These are phyloP conservation scores for Donacobius atricapilla DNA, from an alignment of 2,113 vertebrate species.

Conservation along the genomic window DNA sequence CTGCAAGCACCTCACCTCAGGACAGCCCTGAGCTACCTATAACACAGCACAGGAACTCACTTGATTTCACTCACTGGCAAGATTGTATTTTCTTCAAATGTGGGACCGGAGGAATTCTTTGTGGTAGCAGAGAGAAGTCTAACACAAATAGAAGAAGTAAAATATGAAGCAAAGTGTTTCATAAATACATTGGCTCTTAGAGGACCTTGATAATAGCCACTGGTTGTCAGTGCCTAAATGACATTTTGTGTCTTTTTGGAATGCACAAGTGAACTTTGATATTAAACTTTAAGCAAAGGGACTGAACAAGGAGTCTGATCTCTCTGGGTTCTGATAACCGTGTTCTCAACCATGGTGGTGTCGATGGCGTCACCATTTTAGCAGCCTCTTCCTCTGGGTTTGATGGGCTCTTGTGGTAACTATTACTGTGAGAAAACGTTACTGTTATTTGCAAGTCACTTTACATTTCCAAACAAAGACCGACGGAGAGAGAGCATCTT, in stretches of 20 bases:
- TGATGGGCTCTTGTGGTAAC: neutral
- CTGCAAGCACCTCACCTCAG: neutral
- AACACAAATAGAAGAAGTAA: neutral
- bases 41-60: neutral
- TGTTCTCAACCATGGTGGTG: neutral
- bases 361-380: neutral
- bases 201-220: neutral
- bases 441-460: neutral
- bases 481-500: neutral
- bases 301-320: neutral
- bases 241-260: neutral
- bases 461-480: neutral
- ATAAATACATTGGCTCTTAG: neutral
- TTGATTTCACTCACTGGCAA: neutral
- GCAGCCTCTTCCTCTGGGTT: neutral
- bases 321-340: neutral
- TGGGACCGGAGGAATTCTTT: neutral
- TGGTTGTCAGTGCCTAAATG: neutral
- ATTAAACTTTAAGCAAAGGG: neutral
- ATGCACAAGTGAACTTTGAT: neutral
- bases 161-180: neutral
- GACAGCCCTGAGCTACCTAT: neutral
- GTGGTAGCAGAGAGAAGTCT: neutral
- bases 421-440: neutral
- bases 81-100: neutral